Evolutionary conservation across 2,797 vertebrate species (phyloP).

Genomic region (Bryconaethiops microstoma): DNA sequence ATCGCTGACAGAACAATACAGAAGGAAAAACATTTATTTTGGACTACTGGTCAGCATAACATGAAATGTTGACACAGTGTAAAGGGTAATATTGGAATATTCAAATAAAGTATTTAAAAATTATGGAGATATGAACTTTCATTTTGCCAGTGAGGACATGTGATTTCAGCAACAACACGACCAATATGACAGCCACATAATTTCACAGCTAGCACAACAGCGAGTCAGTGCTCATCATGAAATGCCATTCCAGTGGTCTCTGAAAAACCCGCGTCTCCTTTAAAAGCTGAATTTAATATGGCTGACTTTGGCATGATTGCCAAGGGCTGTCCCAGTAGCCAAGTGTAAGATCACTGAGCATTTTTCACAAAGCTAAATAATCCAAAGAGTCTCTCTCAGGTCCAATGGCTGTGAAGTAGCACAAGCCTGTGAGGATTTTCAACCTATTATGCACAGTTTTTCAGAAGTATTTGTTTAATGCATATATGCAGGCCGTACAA

Average conservation of each 20-base stretch:
- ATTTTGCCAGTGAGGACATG: no score
- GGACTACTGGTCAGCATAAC: no score
- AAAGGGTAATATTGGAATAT: no score
- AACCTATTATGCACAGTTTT: constrained; percentile 26
- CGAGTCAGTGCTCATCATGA: constrained; percentile 24
- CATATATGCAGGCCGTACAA: background rate
- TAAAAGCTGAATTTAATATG: constrained; percentile 25
- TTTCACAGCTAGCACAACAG: constrained; percentile 13
- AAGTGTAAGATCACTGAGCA: constrained; percentile 47
- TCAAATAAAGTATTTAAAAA: no score
- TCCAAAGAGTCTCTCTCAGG: constrained; percentile 26
- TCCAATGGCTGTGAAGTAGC: constrained; percentile 34
- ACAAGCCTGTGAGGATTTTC: constrained; percentile 9
- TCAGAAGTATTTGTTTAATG: constrained; percentile 13
- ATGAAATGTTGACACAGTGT: no score
- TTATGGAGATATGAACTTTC: no score
- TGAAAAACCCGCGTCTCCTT: constrained; percentile 21
- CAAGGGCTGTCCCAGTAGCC: constrained; percentile 42
- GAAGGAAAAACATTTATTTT: no score
- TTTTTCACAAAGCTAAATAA: constrained; percentile 44
- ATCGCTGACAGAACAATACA: no score
- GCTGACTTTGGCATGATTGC: constrained; percentile 27
- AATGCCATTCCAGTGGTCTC: constrained; percentile 39
- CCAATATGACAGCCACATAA: background rate
- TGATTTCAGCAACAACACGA: no score